Evolutionary conservation across 2,113 vertebrate genomes (phyloP), one percentile per base, ranked within the genome.

Genomic region (Arvicanthis niloticus): DNA sequence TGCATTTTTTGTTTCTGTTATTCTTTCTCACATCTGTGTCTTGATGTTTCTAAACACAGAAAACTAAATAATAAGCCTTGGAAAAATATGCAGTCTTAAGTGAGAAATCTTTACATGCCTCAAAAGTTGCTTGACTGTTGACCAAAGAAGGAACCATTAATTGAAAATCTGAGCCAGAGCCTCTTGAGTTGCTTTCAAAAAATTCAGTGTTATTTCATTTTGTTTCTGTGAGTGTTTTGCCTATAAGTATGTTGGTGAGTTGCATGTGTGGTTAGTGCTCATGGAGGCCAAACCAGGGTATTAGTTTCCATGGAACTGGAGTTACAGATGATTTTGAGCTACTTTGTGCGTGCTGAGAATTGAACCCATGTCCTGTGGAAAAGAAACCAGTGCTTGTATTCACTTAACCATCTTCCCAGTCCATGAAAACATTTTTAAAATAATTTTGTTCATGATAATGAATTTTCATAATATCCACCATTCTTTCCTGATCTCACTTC

Each of bases 41-140:
- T 84, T 67, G 45, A 72, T 62, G 42, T 70, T 92, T 93, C 8
- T 70, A 65, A 87, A 58, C 0, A 3, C 11, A 78, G 78, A n/a
- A 40, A 21, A 24, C 3, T 31, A 19, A 60, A 7, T 75, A 10
- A 6, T 34, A 26, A 29, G 1, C 1, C 89, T 77, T 26, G 1
- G 11, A 40, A 42, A 86, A 96, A 60, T 26, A 62, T 1, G 1
- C 15, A 58, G 0, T 65, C 48, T n/a, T 67, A 4, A 17, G 29
- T 1, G 2, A 6, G 16, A 29, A 65, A 1, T 2, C 2, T 78
- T 56, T 24, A 7, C 34, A 37, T 62, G 60, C 7, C 0, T 60
- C n/a, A 81, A 40, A 72, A 51, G 22, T 21, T 60, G 16, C 16
- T 68, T 68, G 9, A 3, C 40, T 70, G 5, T 40, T 67, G 68